Evolutionary conservation across 2,113 vertebrate species (phyloP).

Genomic region (Neodon shergylaensis): DNA sequence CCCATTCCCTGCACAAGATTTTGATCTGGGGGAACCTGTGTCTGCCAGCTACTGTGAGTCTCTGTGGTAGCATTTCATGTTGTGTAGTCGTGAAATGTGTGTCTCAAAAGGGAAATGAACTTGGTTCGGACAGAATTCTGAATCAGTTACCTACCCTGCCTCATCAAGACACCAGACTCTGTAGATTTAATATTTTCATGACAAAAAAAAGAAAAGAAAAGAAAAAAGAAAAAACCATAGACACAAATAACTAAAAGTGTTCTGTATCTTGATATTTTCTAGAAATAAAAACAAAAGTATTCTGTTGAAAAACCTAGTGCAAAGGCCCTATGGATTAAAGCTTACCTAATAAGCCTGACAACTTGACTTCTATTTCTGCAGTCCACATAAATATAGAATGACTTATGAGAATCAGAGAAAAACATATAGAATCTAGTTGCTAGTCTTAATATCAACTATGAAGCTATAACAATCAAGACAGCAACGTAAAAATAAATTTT

Average conservation of each 20-base stretch:
- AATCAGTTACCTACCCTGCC: not conserved
- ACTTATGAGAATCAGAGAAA: not conserved
- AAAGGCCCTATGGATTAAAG: not conserved
- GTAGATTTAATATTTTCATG: not conserved
- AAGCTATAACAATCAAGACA: not conserved
- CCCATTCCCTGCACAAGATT: not conserved
- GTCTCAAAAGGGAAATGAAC: not conserved
- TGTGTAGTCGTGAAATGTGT: not conserved
- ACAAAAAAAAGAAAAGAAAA: not conserved
- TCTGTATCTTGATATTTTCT: not conserved
- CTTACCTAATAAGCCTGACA: not conserved
- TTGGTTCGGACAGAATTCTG: not conserved
- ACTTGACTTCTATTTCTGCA: not conserved
- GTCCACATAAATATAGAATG: not conserved
- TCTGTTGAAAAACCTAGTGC: not conserved
- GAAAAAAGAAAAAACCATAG: not conserved
- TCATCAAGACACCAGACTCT: not conserved
- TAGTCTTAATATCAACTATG: not conserved
- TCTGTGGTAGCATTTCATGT: not conserved
- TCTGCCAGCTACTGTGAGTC: not conserved
- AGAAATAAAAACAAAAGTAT: not conserved
- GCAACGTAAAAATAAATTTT: not conserved
- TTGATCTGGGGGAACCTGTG: not conserved
- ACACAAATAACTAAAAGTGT: not conserved
- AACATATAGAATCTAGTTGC: not conserved